Conservation (phyloP, 2,113 vertebrate species). For the Lepisosteus oculatus region DNA sequence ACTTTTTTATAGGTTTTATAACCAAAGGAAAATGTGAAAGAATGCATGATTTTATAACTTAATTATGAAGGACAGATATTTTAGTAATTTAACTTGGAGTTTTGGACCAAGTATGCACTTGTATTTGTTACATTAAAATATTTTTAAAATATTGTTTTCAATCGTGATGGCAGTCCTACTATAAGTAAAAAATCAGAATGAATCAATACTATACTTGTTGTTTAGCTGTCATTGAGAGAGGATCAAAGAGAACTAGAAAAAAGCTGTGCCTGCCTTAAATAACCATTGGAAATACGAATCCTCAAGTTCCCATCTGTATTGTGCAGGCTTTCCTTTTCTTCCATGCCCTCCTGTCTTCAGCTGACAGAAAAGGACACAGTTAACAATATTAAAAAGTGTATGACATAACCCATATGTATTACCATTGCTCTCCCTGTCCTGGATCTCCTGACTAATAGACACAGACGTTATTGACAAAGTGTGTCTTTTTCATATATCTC, state of each 20-base stretch:
- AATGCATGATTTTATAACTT: no score
- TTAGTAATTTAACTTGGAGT: no score
- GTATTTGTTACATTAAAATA: no score
- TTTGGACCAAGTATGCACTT: no score
- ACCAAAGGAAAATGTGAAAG: no score
- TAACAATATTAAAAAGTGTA: constrained; percentile 44
- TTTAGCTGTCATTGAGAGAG: no score
- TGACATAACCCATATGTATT: constrained; percentile 34
- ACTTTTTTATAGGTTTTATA: no score
- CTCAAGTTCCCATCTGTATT: not conserved
- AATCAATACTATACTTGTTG: no score
- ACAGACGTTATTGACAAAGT: constrained; percentile 32
- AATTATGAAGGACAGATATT: no score
- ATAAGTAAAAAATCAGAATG: no score
- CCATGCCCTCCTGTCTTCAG: constrained; percentile 16
- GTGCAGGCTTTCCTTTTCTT: not conserved
- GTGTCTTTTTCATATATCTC: constrained; percentile 9
- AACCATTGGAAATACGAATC: not conserved
- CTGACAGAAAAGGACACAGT: constrained; percentile 48
- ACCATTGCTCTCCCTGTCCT: constrained; percentile 30
- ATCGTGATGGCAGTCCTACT: no score
- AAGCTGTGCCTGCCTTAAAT: not conserved
- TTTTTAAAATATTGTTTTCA: no score
- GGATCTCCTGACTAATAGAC: constrained; percentile 11
- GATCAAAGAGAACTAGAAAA: not conserved